Evolutionary conservation across 2,888 invertebrate species (phyloP).

Genomic region (Sylvicola fuscatus): DNA sequence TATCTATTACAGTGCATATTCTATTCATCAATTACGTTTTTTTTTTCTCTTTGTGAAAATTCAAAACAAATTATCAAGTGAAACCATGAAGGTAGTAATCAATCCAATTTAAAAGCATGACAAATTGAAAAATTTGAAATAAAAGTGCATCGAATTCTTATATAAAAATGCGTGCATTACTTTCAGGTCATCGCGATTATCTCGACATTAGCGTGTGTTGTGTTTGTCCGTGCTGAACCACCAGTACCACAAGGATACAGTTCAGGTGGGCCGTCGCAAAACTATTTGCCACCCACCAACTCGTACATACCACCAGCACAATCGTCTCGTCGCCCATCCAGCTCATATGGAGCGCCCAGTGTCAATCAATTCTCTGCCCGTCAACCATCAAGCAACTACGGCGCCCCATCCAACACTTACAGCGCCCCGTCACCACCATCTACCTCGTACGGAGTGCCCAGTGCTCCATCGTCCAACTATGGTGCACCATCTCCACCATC

Average conservation of each 20-base stretch:
- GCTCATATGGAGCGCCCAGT: constrained; percentile 18
- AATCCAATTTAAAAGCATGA: no score
- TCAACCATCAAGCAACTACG: constrained; percentile 20
- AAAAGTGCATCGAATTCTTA: no score
- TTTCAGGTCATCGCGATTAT: constrained; percentile 21
- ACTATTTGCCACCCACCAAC: constrained; percentile 25
- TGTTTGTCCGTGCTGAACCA: constrained; percentile 20
- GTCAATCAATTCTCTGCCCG: neutral
- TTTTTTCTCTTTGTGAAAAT: no score
- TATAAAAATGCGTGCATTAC: neutral
- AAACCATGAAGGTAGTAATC: no score
- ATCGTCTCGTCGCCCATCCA: constrained; percentile 13
- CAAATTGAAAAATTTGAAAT: no score
- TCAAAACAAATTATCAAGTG: no score
- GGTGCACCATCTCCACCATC: constrained; percentile 27
- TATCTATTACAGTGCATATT: no score
- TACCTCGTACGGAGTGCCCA: constrained; percentile 27
- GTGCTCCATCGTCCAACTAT: constrained; percentile 26
- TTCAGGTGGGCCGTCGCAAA: constrained; percentile 4
- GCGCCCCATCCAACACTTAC: constrained; percentile 23
- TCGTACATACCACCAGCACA: constrained; percentile 16
- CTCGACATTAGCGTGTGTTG: constrained; percentile 19
- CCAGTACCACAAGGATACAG: constrained; percentile 14
- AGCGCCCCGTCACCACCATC: constrained; percentile 18
- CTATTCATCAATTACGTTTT: no score